Base-by-base conservation (phyloP, 1,140 invertebrate species). In the Mercenaria mercenaria region DNA sequence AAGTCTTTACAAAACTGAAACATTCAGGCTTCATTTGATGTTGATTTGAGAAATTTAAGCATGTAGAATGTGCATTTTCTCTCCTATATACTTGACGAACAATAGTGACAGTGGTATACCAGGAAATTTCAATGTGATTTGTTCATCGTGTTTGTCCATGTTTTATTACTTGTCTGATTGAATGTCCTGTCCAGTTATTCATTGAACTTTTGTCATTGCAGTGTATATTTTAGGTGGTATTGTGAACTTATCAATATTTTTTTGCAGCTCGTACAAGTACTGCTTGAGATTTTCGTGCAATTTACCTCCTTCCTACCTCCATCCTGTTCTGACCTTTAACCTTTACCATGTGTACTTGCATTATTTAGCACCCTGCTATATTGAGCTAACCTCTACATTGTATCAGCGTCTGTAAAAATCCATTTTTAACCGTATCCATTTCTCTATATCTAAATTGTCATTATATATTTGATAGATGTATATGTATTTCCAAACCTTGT, bases 291-390 rank as follows among this genome's bases (percentile, higher is more conserved):
- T 37, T n/a, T 64, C 59, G 26, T 72, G 32, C 23, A 72, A 72
- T n/a, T 72, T 41, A 39, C 34, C 67, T 18, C n/a, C 32, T 10
- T 72, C 20, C 26, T n/a, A 50, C 41, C 41, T 43, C 26, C 26
- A 69, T 13, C 64, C 64, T 41, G 26, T 20, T 52, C 39, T 29
- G 74, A 77, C 39, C 76, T 50, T 79, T 52, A 37, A 79, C 47
- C 76, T 77, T 50, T 76, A 37, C 76, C 47, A 72, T 72, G 15
- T 50, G 47, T 79, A 79, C 37, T 29, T 85, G 83, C 83, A 84
- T 84, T 50, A 26, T 47, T 85, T 47, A 56, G 83, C 83, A 74
- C 83, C 83, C 83, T 85, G 83, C 83, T 85, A 76, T 85, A 79
- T 79, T 34, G 18, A 23, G 56, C 76, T 50, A 79, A 37, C 47